Percentiles rank a stretch among this genome's conserved stretches.
phyloP scores from a whole-genome alignment of 2,888 invertebrate genomes.

The Lepidocyrtoides sp. region DNA sequence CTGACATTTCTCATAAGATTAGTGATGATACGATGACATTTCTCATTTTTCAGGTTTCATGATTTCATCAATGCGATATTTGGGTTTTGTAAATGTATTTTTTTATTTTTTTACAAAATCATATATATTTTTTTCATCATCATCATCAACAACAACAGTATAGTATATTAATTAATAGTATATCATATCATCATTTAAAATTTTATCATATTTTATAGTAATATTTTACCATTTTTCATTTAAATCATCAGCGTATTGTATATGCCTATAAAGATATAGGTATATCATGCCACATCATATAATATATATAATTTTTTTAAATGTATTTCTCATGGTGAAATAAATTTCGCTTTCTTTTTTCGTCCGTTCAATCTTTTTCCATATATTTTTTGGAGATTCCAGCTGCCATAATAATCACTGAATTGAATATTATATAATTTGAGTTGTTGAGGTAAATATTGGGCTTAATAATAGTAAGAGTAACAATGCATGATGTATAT shows the following conservation, averaged over 20 bases:
- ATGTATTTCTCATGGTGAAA: slow-evolving; percentile 10
- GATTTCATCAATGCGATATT: not conserved
- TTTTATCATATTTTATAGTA: slow-evolving; percentile 34
- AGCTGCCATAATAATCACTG: slow-evolving; percentile 62
- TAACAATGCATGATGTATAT: slow-evolving; percentile 7
- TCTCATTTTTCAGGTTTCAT: no score
- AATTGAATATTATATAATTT: slow-evolving; percentile 16
- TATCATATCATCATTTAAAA: slow-evolving; percentile 2
- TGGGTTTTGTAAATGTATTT: slow-evolving; percentile 61
- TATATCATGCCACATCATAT: slow-evolving; percentile 22
- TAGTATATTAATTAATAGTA: slow-evolving; percentile 23
- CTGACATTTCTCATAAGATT: no score
- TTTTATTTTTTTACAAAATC: slow-evolving; percentile 68
- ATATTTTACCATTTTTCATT: slow-evolving; percentile 53
- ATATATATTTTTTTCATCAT: slow-evolving; percentile 63
- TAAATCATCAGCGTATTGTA: slow-evolving; percentile 57
- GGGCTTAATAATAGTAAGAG: slow-evolving; percentile 49
- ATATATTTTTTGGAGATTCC: slow-evolving; percentile 61
- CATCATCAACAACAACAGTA: slow-evolving; percentile 58
- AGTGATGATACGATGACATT: no score
- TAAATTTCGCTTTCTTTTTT: slow-evolving; percentile 36
- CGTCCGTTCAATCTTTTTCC: slow-evolving; percentile 37
- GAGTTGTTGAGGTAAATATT: slow-evolving; percentile 54
- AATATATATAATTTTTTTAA: not conserved
- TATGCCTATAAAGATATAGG: not conserved